Conservation (phyloP, 2,888 invertebrate genomes). For the Micoletzkya japonica region DNA sequence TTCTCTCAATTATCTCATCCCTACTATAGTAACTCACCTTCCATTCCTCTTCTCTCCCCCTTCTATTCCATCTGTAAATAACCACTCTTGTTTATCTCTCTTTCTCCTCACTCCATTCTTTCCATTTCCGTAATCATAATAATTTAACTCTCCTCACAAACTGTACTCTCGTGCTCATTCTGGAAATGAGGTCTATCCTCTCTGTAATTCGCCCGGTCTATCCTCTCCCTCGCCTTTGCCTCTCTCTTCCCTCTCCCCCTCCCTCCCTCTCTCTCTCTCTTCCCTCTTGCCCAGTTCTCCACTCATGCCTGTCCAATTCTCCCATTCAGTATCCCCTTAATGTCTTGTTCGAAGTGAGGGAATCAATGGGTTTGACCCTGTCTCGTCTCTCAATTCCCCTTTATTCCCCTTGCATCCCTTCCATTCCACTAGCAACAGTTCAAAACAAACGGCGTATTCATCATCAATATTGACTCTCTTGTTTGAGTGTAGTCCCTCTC, state of each 20-base stretch:
- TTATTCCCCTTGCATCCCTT: not conserved
- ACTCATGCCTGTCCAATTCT: not conserved
- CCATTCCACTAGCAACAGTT: not conserved
- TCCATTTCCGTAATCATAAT: no score
- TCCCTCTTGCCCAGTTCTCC: not conserved
- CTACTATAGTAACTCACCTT: no score
- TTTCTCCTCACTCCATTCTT: no score
- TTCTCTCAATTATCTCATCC: no score
- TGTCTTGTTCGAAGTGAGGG: not conserved
- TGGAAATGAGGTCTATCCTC: conserved; percentile 8
- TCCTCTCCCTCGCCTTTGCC: not conserved
- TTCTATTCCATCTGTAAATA: no score
- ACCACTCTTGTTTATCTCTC: no score
- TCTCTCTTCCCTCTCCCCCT: not conserved
- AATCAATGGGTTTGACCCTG: not conserved
- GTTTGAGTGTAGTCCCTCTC: no score
- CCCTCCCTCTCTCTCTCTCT: conserved; percentile 3
- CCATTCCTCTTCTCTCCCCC: no score
- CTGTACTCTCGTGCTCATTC: not conserved
- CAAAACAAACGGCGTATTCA: no score
- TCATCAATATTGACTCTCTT: no score
- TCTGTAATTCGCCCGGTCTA: conserved; percentile 8
- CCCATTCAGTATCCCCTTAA: no score
- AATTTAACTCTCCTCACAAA: not conserved
- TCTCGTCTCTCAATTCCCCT: not conserved